phyloP scores from a whole-genome alignment of 2,113 vertebrate species.

The Gymnogyps californianus region DNA sequence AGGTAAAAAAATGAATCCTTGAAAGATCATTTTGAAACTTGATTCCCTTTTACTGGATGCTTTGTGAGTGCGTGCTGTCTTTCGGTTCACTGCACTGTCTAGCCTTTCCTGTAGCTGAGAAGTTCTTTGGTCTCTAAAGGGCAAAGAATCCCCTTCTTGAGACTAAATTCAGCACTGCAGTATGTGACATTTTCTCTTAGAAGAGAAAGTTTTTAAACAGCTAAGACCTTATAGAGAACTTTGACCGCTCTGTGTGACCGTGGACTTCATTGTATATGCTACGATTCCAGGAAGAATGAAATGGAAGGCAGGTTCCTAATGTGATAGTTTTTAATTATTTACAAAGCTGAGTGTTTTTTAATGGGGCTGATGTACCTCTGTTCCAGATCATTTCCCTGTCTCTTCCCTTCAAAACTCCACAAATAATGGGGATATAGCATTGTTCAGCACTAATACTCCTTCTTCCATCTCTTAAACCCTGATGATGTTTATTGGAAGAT shows the following conservation, averaged over 20 bases:
- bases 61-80: neutral
- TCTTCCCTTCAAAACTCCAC: neutral
- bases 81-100: neutral
- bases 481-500: neutral
- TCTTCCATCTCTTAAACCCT: conserved; percentile 1
- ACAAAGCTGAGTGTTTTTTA: conserved; percentile 69
- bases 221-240: neutral
- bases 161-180: neutral
- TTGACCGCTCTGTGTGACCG: fast-evolving
- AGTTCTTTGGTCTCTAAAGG: neutral
- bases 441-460: neutral
- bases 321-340: conserved; percentile 74
- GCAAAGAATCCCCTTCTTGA: neutral
- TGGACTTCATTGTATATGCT: neutral
- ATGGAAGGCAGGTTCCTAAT: conserved; percentile 31
- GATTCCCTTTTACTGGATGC: neutral
- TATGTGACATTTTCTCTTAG: neutral
- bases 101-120: neutral
- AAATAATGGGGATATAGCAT: neutral
- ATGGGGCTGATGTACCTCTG: conserved; percentile 58
- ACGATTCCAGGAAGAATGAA: conserved; percentile 54
- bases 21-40: neutral
- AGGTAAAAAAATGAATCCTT: neutral
- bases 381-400: conserved; percentile 32
- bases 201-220: neutral